Evolutionary conservation across 1,140 invertebrate genomes (phyloP).

Genomic region (Neodiprion pinetum): DNA sequence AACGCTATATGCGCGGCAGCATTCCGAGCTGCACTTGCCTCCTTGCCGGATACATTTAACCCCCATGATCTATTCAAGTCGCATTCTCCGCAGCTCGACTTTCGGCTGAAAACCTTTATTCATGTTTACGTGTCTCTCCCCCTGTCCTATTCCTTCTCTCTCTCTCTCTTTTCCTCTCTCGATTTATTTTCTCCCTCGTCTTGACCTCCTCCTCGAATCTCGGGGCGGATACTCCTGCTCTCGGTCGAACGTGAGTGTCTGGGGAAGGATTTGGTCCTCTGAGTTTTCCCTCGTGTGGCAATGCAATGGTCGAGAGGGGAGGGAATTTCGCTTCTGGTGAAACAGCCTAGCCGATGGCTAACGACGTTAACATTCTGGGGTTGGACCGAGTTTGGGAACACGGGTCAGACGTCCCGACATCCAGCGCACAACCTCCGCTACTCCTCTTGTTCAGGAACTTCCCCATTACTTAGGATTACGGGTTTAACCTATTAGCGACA

Average conservation of each 20-base stretch:
- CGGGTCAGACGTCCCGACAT: neutral
- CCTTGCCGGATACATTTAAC: too few species aligned
- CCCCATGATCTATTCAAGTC: too few species aligned
- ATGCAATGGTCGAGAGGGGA: too few species aligned
- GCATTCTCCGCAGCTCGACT: slow-evolving; percentile 14
- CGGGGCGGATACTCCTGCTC: neutral
- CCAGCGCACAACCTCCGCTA: neutral
- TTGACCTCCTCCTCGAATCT: slow-evolving; percentile 18
- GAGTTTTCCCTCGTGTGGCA: too few species aligned
- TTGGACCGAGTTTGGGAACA: neutral
- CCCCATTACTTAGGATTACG: neutral
- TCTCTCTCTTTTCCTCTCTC: neutral
- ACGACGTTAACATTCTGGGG: slow-evolving; percentile 2
- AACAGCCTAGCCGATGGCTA: neutral
- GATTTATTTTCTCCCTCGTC: neutral
- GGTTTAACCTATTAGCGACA: neutral
- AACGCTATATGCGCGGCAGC: too few species aligned
- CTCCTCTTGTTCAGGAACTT: neutral
- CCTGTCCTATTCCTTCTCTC: slow-evolving; percentile 2
- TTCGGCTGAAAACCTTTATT: slow-evolving; percentile 20
- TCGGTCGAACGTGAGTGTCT: neutral
- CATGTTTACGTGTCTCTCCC: too few species aligned
- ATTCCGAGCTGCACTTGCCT: too few species aligned
- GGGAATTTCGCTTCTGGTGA: neutral
- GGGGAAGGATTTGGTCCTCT: too few species aligned